Percentiles rank a stretch among this genome's conserved stretches.
phyloP scores from a whole-genome alignment of 2,888 invertebrate genomes.

The Lobophora halterata region DNA sequence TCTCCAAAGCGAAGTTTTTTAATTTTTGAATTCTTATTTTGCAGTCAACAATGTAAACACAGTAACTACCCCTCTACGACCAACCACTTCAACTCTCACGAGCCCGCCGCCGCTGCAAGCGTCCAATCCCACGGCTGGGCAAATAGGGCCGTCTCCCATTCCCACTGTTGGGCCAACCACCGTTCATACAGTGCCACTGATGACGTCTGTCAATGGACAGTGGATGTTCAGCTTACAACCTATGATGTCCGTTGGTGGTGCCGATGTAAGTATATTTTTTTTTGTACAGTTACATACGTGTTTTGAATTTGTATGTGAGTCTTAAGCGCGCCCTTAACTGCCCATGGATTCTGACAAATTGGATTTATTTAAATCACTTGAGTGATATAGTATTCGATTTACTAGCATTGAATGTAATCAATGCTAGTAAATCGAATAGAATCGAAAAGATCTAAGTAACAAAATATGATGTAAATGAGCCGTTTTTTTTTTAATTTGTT shows the following conservation, averaged over 20 bases:
- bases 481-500: no score
- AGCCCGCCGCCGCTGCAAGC: slow-evolving; percentile 21
- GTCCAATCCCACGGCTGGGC: background rate
- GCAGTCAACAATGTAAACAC: slow-evolving; percentile 53
- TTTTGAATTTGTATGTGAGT: no score
- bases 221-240: slow-evolving; percentile 74
- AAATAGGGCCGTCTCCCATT: background rate
- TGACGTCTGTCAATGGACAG: slow-evolving; percentile 72
- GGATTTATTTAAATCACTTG: no score
- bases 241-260: slow-evolving; percentile 67
- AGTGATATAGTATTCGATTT: no score
- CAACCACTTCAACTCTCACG: slow-evolving; percentile 22
- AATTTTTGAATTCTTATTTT: slow-evolving; percentile 8
- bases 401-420: no score
- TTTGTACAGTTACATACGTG: background rate
- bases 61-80: slow-evolving; percentile 44
- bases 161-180: slow-evolving; percentile 38
- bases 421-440: no score
- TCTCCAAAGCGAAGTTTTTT: no score
- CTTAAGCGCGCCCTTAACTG: no score
- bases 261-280: slow-evolving; percentile 54
- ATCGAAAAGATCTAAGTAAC: no score
- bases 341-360: no score
- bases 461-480: no score
- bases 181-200: slow-evolving; percentile 66